A percentile compares a stretch with the other conserved stretches of the same genome.
phyloP scores from a whole-genome alignment of 2,797 vertebrate genomes.

The Myotis findleyi region DNA sequence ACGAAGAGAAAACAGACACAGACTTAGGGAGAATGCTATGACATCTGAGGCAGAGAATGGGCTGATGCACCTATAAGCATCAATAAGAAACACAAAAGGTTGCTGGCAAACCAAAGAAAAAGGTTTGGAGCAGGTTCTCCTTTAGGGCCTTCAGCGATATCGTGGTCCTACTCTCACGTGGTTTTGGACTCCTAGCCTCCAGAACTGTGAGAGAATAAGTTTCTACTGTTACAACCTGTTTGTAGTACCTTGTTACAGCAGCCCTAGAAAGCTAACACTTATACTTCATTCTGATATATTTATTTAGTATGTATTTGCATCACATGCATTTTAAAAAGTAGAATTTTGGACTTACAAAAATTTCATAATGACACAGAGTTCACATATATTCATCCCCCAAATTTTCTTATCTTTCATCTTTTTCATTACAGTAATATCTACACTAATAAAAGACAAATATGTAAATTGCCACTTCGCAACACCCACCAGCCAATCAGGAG shows the following conservation, averaged over 20 bases:
- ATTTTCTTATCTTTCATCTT: not conserved
- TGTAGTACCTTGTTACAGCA: not conserved
- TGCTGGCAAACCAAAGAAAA: not conserved
- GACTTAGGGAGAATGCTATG: not conserved
- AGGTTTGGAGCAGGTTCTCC: not conserved
- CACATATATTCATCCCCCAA: not conserved
- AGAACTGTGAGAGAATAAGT: not conserved
- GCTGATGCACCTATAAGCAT: not conserved
- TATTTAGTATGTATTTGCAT: not conserved
- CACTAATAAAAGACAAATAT: no score
- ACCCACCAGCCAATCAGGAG: no score
- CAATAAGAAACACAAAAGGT: not conserved
- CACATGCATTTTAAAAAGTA: not conserved
- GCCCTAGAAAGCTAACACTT: not conserved
- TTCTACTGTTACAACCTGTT: not conserved
- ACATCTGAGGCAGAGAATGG: not conserved
- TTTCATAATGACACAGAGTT: not conserved
- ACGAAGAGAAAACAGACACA: slow-evolving; percentile 18
- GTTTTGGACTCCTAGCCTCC: not conserved
- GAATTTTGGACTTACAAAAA: slow-evolving; percentile 12
- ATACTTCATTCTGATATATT: slow-evolving; percentile 31
- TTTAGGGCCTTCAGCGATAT: not conserved
- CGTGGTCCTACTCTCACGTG: not conserved
- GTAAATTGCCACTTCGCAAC: no score
- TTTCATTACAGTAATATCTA: not conserved